Conservation (phyloP, 2,888 invertebrate species). For the Aleiodes testaceus region DNA sequence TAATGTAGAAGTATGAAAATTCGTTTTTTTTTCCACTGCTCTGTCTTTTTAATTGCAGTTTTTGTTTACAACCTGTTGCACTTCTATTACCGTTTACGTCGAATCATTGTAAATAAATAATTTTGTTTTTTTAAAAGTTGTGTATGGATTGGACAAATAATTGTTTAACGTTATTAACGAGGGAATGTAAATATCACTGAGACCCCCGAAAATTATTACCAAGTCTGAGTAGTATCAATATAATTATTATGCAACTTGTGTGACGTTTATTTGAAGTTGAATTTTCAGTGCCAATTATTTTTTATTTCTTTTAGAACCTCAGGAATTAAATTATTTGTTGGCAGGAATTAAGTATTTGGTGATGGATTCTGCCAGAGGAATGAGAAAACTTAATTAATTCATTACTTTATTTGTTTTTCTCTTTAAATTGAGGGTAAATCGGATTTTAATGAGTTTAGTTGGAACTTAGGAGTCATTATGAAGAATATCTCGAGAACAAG, state of each 20-base stretch:
- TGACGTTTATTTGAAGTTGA: background rate
- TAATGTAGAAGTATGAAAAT: background rate
- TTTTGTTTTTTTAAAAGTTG: background rate
- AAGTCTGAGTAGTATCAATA: constrained; percentile 27
- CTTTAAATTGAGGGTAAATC: background rate
- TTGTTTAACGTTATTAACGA: no score
- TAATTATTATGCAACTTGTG: constrained; percentile 48
- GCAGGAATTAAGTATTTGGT: background rate
- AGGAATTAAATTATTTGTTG: constrained; percentile 3
- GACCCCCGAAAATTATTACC: constrained; percentile 36
- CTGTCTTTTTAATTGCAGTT: no score
- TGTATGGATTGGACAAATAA: background rate
- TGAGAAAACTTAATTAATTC: background rate
- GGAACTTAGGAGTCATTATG: no score
- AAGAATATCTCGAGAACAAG: no score
- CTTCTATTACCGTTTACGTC: constrained; percentile 20
- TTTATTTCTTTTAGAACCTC: background rate
- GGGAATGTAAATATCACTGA: constrained; percentile 49
- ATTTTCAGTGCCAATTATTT: constrained; percentile 16
- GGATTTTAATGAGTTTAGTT: no score
- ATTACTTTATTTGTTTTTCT: background rate
- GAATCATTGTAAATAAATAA: background rate
- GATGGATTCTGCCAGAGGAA: no score
- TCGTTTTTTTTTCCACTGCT: no score
- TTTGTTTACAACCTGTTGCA: background rate